Percentiles rank a stretch among this genome's conserved stretches.
These are phyloP conservation scores for Melieria omissa DNA, from an alignment of 2,888 invertebrate genomes.

Conservation along the genomic window DNA sequence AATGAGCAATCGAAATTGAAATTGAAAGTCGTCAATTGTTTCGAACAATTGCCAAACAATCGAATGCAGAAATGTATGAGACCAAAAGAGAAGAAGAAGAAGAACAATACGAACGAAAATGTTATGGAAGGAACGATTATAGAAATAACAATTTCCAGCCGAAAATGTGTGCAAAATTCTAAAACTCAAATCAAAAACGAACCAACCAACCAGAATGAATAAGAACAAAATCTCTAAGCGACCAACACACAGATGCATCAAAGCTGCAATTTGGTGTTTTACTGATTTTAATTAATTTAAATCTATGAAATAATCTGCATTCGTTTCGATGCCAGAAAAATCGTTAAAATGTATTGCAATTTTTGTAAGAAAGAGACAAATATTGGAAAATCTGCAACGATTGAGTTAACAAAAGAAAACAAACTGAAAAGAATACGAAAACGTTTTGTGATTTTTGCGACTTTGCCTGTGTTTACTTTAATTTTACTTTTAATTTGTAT, in stretches of 20 bases:
- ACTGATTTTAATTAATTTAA: too few species aligned
- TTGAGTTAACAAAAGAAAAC: not conserved
- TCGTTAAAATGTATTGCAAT: too few species aligned
- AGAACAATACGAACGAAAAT: not conserved
- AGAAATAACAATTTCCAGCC: not conserved
- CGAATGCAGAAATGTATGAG: not conserved
- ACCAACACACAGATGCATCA: not conserved
- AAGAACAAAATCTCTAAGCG: not conserved
- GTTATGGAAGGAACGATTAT: not conserved
- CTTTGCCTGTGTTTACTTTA: conserved; percentile 5
- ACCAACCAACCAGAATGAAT: not conserved
- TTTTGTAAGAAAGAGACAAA: conserved; percentile 1
- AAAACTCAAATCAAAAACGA: too few species aligned
- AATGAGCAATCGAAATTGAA: too few species aligned
- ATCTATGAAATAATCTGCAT: too few species aligned
- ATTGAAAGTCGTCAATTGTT: too few species aligned
- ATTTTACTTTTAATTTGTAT: not conserved
- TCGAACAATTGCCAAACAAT: not conserved
- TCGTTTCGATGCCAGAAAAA: too few species aligned
- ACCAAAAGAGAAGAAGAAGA: not conserved
- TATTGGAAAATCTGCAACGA: conserved; percentile 1
- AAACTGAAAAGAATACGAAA: not conserved
- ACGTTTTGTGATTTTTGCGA: conserved; percentile 3
- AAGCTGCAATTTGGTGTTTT: too few species aligned
- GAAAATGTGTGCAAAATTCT: too few species aligned